These are phyloP conservation scores for Falcunculus frontatus DNA, from an alignment of 2,113 vertebrate genomes.

Conservation along the genomic window DNA sequence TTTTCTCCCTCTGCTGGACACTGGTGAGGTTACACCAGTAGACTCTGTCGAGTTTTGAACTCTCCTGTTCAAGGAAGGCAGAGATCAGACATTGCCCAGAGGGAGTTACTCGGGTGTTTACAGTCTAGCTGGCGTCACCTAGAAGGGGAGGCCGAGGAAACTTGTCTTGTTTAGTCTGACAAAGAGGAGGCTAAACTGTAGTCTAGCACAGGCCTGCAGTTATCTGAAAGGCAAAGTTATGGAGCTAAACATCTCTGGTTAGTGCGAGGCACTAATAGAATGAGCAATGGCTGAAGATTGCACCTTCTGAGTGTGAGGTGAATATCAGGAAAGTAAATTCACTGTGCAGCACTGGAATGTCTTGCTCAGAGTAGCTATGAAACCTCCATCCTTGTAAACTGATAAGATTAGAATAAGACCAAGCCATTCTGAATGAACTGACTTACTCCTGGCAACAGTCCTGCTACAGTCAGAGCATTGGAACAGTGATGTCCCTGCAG, in stretches of 20 bases:
- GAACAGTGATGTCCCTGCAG: not conserved
- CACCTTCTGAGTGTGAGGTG: not conserved
- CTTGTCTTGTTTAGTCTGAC: not conserved
- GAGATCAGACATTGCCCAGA: not conserved
- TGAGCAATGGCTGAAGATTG: not conserved
- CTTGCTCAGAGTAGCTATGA: not conserved
- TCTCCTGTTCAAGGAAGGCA: not conserved
- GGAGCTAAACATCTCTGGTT: not conserved
- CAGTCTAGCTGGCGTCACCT: not conserved
- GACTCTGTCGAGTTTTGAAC: not conserved
- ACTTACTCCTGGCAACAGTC: not conserved
- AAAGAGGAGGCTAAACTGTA: not conserved
- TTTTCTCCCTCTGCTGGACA: not conserved
- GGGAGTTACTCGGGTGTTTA: not conserved
- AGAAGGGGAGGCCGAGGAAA: not conserved
- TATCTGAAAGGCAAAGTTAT: not conserved
- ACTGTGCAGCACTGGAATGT: not conserved
- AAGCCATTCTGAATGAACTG: rapidly evolving
- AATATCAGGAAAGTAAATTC: not conserved
- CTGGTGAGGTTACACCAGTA: not conserved
- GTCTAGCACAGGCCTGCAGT: not conserved
- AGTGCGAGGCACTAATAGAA: not conserved
- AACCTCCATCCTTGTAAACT: not conserved
- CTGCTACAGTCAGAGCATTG: not conserved
- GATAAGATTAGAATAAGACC: not conserved